Base-by-base conservation (phyloP, 2,113 vertebrate genomes). In the Gopherus evgoodei region DNA sequence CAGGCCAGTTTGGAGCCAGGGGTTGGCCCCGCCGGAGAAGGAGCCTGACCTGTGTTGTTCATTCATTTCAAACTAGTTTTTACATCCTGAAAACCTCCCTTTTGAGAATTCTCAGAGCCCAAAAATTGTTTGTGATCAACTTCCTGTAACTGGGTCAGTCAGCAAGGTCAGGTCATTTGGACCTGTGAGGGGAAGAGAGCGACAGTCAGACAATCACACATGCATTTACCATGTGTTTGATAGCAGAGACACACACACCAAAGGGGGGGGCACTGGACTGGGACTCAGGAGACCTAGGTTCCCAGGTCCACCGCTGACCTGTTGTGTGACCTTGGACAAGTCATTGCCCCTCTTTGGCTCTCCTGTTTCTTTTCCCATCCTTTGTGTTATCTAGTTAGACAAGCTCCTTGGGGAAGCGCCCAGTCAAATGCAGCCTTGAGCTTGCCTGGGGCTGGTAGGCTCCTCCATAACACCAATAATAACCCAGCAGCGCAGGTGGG, bases 281-380 rank as follows among this genome's bases (percentile, higher is more conserved):
- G 27, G 25, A 22, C 16, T 16, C 52, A n/a, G 79, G 13, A 44
- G 83, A 0, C 42, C 3, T 38, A 76, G 21, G 11, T 44, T 44
- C 38, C 72, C 22, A 44, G 29, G 62, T 52, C 84, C 47, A 88
- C 49, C 1, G 4, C 42, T 76, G 72, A 0, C 31, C 11, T 21
- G 0, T 42, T 16, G 16, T 52, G 65, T 22, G 16, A 13, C 22
- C 35, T 4, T 27, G 2, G 31, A 4, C 4, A 14, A 24, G 19
- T 8, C 5, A 4, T 31, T 35, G 42, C 52, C 49, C 59, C 50
- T 81, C 24, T 57, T 81, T 65, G 16, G 4, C 79, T 12, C 87
- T 25, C 90, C 21, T 0, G 0, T 21, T 69, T 69, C 65, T 69
- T 83, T 3, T 24, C 21, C 80, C 79, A 24, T 8, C 5, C 86